Evolutionary conservation across 2,888 invertebrate genomes (phyloP), one percentile per base, ranked within the genome.

Genomic region (Melanargia galathea): DNA sequence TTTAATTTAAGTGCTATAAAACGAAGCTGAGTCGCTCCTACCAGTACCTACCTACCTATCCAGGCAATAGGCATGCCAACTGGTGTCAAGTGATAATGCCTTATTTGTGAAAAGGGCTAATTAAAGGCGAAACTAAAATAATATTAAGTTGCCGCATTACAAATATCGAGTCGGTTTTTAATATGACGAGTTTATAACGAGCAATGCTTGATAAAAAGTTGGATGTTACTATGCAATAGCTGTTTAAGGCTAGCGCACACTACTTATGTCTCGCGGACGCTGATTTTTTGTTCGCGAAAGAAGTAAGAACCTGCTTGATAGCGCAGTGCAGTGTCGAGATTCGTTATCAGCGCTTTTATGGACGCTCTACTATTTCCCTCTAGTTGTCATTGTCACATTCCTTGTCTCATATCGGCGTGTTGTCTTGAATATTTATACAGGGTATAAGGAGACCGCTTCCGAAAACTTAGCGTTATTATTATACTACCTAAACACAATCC

Each of bases 101-200:
- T 59, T 73, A 67, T 71, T 61, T 55, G 70, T 64, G 56, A 51
- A 64, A 63, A 63, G 66, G 58, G 67, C 69, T 73, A 73, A 74
- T 75, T 73, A 74, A 74, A 69, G 65, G 68, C 70, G 64, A 69
- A 68, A 65, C 62, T 68, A 68, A 70, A 73, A 73, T 71, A 67
- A 69, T 71, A 72, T 70, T 67, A 46, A 63, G 61, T 48, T 38
- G 48, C 45, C 58, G 49, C 59, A 59, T 55, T 66, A 64, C 56
- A 52, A 59, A 64, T 64, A 63, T 62, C 60, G 62, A 65, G 62
- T 63, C 58, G 46, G 51, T 67, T 62, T 67, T 67, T 65, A 64
- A 67, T 66, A 63, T 60, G 64, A 62, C 66, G 51, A 52, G 48
- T 62, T 62, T 62, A 58, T 62, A 65, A 59, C 52, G 66, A 52